A percentile compares a stretch with the other conserved stretches of the same genome.
Conservation (phyloP, 2,888 invertebrate species). For the Anthophora plumipes region DNA sequence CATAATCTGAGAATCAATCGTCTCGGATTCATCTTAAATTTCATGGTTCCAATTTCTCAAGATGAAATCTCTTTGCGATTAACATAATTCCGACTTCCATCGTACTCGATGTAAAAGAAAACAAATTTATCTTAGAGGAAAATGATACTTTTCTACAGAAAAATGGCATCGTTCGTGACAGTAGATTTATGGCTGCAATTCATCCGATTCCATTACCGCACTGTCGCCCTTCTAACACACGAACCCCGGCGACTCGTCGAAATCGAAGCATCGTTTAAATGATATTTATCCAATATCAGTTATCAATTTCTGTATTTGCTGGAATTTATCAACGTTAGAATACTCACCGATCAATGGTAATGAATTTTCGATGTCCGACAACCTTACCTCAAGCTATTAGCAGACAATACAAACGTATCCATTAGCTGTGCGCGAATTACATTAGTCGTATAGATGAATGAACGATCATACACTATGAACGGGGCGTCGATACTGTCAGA, state of each 20-base stretch:
- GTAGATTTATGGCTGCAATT: background rate
- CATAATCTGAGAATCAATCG: too few species aligned
- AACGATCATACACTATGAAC: background rate
- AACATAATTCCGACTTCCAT: background rate
- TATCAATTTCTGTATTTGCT: background rate
- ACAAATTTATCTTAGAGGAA: background rate
- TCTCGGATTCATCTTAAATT: too few species aligned
- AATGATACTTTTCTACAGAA: background rate
- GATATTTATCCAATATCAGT: background rate
- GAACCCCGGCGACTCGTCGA: background rate
- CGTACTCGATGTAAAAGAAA: background rate
- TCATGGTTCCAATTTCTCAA: too few species aligned
- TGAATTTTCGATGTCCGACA: constrained; percentile 36
- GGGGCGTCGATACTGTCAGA: background rate
- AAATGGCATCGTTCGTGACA: background rate
- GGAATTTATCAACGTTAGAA: constrained; percentile 19
- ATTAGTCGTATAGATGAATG: constrained; percentile 13
- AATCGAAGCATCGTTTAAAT: background rate
- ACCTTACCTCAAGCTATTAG: constrained; percentile 34
- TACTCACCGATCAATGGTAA: constrained; percentile 14
- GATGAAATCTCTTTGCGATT: too few species aligned
- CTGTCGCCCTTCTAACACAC: background rate
- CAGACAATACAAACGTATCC: constrained; percentile 25
- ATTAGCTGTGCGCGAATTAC: constrained; percentile 30
- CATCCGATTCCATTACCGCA: background rate